Conservation (phyloP, 2,888 invertebrate genomes). For the Brachyptera risi region DNA sequence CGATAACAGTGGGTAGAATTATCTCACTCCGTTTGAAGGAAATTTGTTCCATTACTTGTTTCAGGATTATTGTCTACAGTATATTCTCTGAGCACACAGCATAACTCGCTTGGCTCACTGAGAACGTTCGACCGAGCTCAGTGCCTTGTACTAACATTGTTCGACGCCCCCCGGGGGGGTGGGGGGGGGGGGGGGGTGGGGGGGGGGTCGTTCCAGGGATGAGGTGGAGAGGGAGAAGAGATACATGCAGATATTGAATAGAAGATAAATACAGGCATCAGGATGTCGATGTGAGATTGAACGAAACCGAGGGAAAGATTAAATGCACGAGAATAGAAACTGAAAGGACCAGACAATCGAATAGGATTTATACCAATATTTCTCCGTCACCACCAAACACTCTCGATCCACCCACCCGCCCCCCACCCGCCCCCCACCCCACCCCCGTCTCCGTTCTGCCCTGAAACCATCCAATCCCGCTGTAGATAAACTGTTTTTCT, state of each 20-base stretch:
- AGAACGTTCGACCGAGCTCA: too few species aligned
- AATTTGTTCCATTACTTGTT: too few species aligned
- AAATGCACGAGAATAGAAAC: neutral
- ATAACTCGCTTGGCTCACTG: too few species aligned
- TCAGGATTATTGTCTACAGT: too few species aligned
- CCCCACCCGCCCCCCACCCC: too few species aligned
- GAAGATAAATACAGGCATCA: neutral
- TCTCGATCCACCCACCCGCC: neutral
- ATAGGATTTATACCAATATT: constrained; percentile 3
- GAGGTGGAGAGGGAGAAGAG: neutral
- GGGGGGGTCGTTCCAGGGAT: neutral
- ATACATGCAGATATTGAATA: neutral
- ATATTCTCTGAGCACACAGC: too few species aligned
- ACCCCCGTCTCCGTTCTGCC: too few species aligned
- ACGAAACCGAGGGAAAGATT: neutral
- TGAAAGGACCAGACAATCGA: constrained; percentile 12
- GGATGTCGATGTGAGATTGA: neutral
- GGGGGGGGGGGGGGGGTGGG: neutral
- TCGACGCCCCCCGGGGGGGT: neutral
- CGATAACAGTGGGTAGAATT: too few species aligned
- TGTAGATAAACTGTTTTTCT: too few species aligned
- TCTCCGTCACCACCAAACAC: constrained; percentile 5
- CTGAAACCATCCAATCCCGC: too few species aligned
- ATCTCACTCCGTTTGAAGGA: too few species aligned
- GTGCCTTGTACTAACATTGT: neutral